Percentiles rank a stretch among this genome's conserved stretches.
Conservation (phyloP, 2,113 vertebrate species). For the Lipotes vexillifer region DNA sequence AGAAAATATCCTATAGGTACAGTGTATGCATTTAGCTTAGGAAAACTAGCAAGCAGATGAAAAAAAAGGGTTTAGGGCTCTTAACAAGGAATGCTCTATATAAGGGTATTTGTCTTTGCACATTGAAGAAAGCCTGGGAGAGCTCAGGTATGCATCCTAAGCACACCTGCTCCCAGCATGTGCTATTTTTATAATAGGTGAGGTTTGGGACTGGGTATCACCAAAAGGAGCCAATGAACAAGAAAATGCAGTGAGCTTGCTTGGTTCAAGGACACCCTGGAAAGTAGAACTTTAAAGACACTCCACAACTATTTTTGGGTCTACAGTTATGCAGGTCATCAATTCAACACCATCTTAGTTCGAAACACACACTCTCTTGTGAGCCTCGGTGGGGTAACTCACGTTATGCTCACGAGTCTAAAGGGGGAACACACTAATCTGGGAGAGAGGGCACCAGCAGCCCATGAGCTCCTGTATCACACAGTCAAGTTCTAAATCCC, state of each 20-base stretch:
- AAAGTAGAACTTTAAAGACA: background rate
- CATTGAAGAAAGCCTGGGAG: background rate
- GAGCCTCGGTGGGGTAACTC: background rate
- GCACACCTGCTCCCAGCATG: no score
- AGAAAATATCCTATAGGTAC: background rate
- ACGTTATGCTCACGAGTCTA: background rate
- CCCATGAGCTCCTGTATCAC: background rate
- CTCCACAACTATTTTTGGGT: background rate
- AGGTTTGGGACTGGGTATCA: background rate
- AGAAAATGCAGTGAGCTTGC: background rate
- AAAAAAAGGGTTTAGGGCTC: background rate
- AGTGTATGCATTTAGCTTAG: background rate
- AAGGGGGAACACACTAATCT: background rate
- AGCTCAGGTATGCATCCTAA: background rate
- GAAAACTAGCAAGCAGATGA: background rate
- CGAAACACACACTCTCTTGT: background rate
- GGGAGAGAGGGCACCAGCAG: background rate
- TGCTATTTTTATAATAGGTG: background rate
- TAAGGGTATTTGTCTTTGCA: background rate
- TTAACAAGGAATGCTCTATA: background rate
- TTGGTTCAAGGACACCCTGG: background rate
- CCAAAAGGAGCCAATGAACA: fast-evolving
- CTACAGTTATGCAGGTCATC: background rate
- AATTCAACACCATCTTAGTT: background rate
- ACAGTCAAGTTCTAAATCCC: background rate